Evolutionary conservation across 2,113 vertebrate species (phyloP).

Genomic region (Ibidorhyncha struthersii): DNA sequence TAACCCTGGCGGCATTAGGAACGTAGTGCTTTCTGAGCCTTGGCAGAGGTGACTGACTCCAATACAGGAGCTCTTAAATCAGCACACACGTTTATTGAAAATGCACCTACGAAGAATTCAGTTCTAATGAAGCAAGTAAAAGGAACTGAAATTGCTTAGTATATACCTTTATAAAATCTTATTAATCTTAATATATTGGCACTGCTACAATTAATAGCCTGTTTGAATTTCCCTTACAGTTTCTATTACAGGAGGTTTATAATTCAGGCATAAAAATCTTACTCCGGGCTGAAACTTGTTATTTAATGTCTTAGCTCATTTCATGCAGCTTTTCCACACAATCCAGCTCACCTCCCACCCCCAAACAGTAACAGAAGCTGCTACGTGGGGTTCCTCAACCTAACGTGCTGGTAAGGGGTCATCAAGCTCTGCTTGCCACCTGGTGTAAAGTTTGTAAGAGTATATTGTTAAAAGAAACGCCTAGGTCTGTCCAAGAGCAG

Average conservation of each 20-base stretch:
- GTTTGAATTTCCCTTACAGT: conserved; percentile 68
- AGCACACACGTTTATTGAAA: conserved; percentile 25
- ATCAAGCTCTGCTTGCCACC: not conserved
- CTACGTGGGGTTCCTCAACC: not conserved
- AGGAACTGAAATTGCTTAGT: conserved; percentile 62
- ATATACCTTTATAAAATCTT: conserved; percentile 62
- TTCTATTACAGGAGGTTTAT: conserved; percentile 58
- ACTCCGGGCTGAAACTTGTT: conserved; percentile 55
- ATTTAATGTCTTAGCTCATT: conserved; percentile 43
- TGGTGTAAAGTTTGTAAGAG: not conserved
- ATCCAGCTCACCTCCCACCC: not conserved
- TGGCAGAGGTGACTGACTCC: conserved; percentile 17
- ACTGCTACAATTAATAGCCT: conserved; percentile 66
- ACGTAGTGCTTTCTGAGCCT: not conserved
- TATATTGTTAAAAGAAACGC: not conserved
- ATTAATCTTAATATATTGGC: conserved; percentile 56
- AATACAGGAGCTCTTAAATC: not conserved
- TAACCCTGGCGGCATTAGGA: not conserved
- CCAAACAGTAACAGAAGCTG: not conserved
- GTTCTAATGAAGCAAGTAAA: conserved; percentile 55
- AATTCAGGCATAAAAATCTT: conserved; percentile 57
- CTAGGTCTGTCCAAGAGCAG: not conserved
- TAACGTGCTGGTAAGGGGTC: not conserved
- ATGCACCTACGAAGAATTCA: conserved; percentile 39
- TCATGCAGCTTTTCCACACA: not conserved